Evolutionary conservation across 2,888 invertebrate genomes (phyloP).

Genomic region (Scelioninae gen. 2): DNA sequence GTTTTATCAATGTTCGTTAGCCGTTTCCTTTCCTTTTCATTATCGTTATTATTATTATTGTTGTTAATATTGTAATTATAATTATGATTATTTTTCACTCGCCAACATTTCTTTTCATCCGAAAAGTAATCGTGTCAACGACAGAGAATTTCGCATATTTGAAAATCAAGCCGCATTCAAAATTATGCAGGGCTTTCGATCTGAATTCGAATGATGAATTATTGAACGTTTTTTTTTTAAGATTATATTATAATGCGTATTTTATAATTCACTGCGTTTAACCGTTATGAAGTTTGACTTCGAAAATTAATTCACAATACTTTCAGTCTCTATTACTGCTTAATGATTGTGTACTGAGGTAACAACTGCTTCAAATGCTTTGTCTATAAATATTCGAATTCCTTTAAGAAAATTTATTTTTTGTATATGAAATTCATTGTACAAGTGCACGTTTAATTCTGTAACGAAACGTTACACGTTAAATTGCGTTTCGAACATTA

Average conservation of each 20-base stretch:
- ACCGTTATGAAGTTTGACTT: neutral
- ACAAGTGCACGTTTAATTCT: no score
- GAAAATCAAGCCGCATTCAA: neutral
- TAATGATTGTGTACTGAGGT: neutral
- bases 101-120: neutral
- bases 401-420: neutral
- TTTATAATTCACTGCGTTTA: no score
- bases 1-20: constrained; percentile 12
- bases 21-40: no score
- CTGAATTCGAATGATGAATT: neutral
- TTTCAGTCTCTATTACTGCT: constrained; percentile 17
- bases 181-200: no score
- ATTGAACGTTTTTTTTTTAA: neutral
- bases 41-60: no score
- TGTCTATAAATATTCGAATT: neutral
- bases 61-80: no score
- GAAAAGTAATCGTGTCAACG: neutral
- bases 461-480: no score
- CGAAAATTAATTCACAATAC: constrained; percentile 15
- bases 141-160: neutral
- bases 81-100: no score
- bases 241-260: no score
- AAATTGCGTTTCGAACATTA: no score
- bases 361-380: neutral
- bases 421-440: no score